Evolutionary conservation across 2,113 vertebrate genomes (phyloP), one percentile per base, ranked within the genome.

Genomic region (Cranoglanis bouderius): DNA sequence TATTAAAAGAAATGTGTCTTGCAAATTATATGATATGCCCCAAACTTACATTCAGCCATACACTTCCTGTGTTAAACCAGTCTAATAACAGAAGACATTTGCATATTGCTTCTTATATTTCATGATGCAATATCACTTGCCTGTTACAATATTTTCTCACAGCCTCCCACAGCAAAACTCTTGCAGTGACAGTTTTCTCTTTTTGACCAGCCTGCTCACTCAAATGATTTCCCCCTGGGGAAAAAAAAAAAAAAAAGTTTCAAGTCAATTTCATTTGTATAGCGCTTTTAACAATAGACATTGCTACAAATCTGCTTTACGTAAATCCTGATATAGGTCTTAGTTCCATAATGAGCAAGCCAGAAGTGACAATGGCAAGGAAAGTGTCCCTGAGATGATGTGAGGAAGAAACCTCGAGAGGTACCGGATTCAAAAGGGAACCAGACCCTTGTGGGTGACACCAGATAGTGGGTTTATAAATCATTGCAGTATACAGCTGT

Each of bases 81-180:
- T 57, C 19, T 57, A 59, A 82, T 82, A 59, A 59, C 32, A 38
- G 1, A 6, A 38, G 19, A 82, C 53, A 38, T 82, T 82, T 82
- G 53, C 40, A 82, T 82, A 59, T 57, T 24, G 81, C 35, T 59
- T 82, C 55, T 82, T 40, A 14, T 14, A 82, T 38, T 82, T 13
- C 13, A 57, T 82, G 81, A 82, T 82, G 81, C 24, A 82, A 82
- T 40, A 82, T 59, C 21, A 57, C 19, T 82, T 82, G 59, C 53
- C 53, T 57, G 55, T 82, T 82, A 24, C 53, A 38, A 13, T 82
- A 59, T 82, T 13, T 82, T 59, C 53, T 59, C 55, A 40, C 81
- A 59, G 55, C 81, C 32, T 59, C 53, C 55, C 32, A 38, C 81
- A 59, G n/a, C 81, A 38, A 82, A 59, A 59, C 53, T 82, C 35